Evolutionary conservation across 2,113 vertebrate species (phyloP).

Genomic region (Prionailurus viverrinus): DNA sequence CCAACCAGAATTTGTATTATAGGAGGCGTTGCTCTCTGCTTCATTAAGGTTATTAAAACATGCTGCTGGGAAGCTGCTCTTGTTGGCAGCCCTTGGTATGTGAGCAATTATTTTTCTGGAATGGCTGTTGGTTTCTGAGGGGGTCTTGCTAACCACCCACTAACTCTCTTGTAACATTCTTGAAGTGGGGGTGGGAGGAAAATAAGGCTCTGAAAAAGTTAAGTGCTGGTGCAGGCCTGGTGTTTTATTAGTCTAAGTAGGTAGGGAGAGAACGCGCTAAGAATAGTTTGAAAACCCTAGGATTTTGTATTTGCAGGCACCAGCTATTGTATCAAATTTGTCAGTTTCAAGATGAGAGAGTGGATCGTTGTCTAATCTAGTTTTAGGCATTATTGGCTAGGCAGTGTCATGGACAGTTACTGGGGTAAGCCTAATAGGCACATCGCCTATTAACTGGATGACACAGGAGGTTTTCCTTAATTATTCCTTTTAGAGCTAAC

Average conservation of each 20-base stretch:
- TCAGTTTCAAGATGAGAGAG: background rate
- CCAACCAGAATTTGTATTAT: slow-evolving; percentile 33
- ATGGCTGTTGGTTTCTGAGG: slow-evolving; percentile 49
- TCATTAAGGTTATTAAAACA: slow-evolving; percentile 68
- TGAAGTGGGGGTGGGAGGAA: slow-evolving; percentile 2
- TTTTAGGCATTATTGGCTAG: background rate
- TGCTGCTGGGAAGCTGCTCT: slow-evolving; percentile 60
- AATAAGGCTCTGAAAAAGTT: background rate
- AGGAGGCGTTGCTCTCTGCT: slow-evolving; percentile 48
- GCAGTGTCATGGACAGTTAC: background rate
- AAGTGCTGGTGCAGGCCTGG: background rate
- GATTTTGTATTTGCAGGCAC: background rate
- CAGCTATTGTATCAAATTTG: background rate
- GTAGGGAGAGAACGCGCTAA: background rate
- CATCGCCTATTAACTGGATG: background rate
- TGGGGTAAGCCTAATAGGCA: background rate
- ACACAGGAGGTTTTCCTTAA: background rate
- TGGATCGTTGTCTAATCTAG: background rate
- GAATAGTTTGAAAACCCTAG: background rate
- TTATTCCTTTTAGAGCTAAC: background rate
- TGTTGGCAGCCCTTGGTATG: slow-evolving; percentile 35
- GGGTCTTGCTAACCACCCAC: slow-evolving; percentile 58
- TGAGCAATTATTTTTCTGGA: slow-evolving; percentile 66
- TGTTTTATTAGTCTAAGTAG: background rate
- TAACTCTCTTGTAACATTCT: slow-evolving; percentile 52